Evolutionary conservation across 2,797 vertebrate species (phyloP), one percentile per base, ranked within the genome.

Genomic region (Apogon hyalosoma): DNA sequence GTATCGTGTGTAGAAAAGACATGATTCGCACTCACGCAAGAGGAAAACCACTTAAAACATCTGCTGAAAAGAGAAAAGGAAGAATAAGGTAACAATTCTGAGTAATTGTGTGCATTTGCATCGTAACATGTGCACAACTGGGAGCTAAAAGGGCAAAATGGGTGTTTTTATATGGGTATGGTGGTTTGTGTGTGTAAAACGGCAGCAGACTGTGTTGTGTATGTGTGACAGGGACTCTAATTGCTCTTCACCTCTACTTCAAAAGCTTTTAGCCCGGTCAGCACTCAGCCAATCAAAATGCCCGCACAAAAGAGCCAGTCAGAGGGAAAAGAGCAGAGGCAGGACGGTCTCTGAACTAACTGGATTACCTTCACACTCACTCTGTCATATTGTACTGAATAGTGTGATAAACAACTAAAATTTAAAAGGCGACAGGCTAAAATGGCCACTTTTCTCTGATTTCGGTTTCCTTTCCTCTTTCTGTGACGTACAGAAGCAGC

Each of bases 201-300:
- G n/a, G 57, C 33, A 38, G 28, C 38, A 13, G 31, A 13, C 13
- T 19, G 51, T 49, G 65, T 28, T 40, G 49, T 58, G 46, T 61
- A 50, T 62, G 62, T 76, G 54, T 75, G 88, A 86, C 83, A 90
- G 84, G 56, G 84, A 83, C 82, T 85, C 66, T 90, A 93, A 91
- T 90, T 91, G 86, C 87, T 89, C 90, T 90, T 91, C 90, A 92
- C 89, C 90, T 93, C 84, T 86, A 83, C 90, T 93, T 92, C 86
- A 88, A 88, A 90, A 89, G 86, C 90, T 92, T 92, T 89, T 86
- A 89, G 87, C 84, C 74, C 64, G 78, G 87, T 92, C 91, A 93
- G 90, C 88, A 92, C 48, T 72, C 79, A 86, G 69, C 82, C 88
- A 88, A 86, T 91, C 88, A 79, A 74, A 81, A 56, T n/a, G 33